Percentiles rank a stretch among this genome's conserved stretches.
These are phyloP conservation scores for Brachionus asplanchnoidis DNA, from an alignment of 1,140 invertebrate species.

Conservation along the genomic window DNA sequence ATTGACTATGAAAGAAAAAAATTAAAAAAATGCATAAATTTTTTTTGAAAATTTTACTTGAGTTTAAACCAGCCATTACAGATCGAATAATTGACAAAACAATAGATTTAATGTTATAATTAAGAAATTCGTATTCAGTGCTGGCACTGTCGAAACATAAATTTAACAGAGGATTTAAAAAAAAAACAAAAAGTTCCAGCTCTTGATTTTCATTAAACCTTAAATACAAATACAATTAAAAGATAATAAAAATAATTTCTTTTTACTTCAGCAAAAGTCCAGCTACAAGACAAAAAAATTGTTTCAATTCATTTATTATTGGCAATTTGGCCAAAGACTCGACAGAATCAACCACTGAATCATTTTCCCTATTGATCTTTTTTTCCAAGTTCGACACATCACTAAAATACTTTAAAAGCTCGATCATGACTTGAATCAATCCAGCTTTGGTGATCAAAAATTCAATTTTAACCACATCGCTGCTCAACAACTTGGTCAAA, in stretches of 20 bases:
- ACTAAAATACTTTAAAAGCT: constrained; percentile 13
- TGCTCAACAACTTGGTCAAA: neutral
- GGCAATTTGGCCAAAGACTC: neutral
- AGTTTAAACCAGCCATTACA: constrained; percentile 16
- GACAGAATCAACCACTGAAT: neutral
- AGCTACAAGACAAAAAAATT: neutral
- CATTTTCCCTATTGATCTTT: neutral
- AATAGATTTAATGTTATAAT: constrained; percentile 10
- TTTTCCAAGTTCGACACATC: neutral
- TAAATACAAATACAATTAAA: neutral
- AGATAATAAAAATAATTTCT: neutral
- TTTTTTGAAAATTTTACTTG: neutral
- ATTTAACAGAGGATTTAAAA: neutral
- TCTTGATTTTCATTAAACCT: constrained; percentile 33
- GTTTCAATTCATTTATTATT: neutral
- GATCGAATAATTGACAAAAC: constrained; percentile 31
- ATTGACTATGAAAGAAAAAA: neutral
- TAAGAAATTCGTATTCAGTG: neutral
- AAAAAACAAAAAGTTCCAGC: neutral
- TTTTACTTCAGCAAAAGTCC: neutral
- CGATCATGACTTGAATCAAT: constrained; percentile 20
- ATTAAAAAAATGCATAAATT: too few species aligned
- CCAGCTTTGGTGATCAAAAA: constrained; percentile 19
- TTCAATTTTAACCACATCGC: neutral
- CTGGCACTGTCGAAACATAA: constrained; percentile 36